Base-by-base conservation (phyloP, 2,113 vertebrate genomes). In the Columba livia region DNA sequence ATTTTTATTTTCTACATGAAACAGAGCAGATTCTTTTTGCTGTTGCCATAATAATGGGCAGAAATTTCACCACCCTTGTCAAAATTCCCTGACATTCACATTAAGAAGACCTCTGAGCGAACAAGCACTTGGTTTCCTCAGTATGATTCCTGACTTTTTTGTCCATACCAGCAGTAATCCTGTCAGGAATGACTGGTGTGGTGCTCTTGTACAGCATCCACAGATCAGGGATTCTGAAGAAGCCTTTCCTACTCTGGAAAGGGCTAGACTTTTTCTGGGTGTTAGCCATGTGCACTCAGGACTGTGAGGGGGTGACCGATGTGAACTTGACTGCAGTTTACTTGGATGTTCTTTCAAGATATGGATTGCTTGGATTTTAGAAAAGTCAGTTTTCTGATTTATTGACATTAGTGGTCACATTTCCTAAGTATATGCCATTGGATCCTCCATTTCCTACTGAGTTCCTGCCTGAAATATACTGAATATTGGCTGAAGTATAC, bases 11-110 rank as follows among this genome's bases (percentile, higher is more conserved):
- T 84, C 50, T 84, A 28, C 23, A 36, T 29, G 61, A 83, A 67
- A 44, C 73, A 58, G 40, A 61, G 61, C 18, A 47, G 77, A 81
- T 84, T 84, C 77, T 78, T 91, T 84, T 86, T 70, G 3, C 56
- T 79, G 91, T 91, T 95, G 56, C 60, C 87, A 60, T 91, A 90
- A 91, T 67, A 92, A 92, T 38, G 2, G 72, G 23, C n/a, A 84
- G 77, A 90, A 70, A 86, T n/a, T n/a, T 89, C 47, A 84, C 25
- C 31, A 73, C 12, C 4, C 28, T 62, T 60, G 56, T 89, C 47
- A 86, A 86, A 95, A 84, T 88, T 77, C 28, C 32, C 36, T 86
- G 51, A 61, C 51, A 80, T 86, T 70, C 47, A 51, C 42, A 18
- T 40, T 77, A 88, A 77, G 31, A 42, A 91, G 60, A 79, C 25